These are phyloP conservation scores for Heterocephalus glaber DNA, from an alignment of 2,113 vertebrate genomes.

Conservation along the genomic window DNA sequence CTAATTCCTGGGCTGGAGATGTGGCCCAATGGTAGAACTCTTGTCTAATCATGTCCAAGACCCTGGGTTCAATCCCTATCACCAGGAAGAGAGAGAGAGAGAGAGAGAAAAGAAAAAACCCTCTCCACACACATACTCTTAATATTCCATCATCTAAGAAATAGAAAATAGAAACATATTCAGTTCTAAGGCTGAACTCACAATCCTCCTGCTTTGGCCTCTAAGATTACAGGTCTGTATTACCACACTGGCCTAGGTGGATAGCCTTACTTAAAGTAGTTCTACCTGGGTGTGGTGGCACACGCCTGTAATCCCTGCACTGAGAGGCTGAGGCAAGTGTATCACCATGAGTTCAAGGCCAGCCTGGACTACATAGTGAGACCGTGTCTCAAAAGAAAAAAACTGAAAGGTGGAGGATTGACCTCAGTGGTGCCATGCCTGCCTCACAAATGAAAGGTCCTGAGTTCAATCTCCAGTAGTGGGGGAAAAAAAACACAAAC, in stretches of 20 bases:
- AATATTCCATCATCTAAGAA: not conserved
- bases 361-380: not conserved
- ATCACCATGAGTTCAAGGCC: not conserved
- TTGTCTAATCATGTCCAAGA: not conserved
- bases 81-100: not conserved
- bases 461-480: no score
- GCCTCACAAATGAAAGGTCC: no score
- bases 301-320: not conserved
- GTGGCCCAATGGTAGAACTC: not conserved
- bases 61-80: not conserved
- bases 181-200: not conserved
- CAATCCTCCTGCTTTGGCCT: not conserved
- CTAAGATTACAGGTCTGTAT: not conserved
- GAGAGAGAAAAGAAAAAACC: not conserved
- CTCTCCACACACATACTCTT: not conserved
- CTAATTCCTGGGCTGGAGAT: not conserved
- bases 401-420: no score
- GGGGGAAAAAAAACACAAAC: no score
- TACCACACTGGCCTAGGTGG: not conserved
- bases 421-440: no score
- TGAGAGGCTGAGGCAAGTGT: not conserved
- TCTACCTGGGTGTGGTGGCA: not conserved
- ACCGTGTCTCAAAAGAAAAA: not conserved
- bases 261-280: not conserved
- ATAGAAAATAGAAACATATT: conserved; percentile 9